phyloP scores from a whole-genome alignment of 2,797 vertebrate species.

The Poeciliopsis presidionis region DNA sequence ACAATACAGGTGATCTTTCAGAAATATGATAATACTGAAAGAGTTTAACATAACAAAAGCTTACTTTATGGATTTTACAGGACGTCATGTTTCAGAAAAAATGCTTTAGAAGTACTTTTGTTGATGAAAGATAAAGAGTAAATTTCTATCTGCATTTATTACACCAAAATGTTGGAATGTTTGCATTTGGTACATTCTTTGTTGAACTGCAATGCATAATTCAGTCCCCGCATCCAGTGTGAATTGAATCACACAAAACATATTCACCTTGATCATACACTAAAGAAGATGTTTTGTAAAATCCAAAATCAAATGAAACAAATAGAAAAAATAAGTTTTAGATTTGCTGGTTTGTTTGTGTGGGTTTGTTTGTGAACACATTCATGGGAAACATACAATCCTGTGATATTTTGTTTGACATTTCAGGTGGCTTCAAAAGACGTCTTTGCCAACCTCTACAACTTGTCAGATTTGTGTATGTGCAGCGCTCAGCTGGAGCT shows the following conservation, averaged over 20 bases:
- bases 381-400: neutral
- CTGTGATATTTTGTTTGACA: neutral
- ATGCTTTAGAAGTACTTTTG: neutral
- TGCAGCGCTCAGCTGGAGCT: neutral
- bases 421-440: neutral
- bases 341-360: neutral
- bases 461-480: neutral
- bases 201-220: neutral
- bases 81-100: neutral
- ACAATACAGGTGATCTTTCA: neutral
- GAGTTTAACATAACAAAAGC: neutral
- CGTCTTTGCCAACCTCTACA: neutral
- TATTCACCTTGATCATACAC: neutral
- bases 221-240: neutral
- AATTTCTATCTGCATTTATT: neutral
- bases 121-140: neutral
- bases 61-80: neutral
- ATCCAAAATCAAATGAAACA: neutral
- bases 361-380: neutral
- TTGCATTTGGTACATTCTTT: neutral
- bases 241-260: neutral
- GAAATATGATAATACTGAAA: neutral
- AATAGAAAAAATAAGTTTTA: neutral
- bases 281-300: neutral
- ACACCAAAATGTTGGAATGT: neutral